Conservation (phyloP, 1,140 invertebrate genomes). For the Hetaerina americana region DNA sequence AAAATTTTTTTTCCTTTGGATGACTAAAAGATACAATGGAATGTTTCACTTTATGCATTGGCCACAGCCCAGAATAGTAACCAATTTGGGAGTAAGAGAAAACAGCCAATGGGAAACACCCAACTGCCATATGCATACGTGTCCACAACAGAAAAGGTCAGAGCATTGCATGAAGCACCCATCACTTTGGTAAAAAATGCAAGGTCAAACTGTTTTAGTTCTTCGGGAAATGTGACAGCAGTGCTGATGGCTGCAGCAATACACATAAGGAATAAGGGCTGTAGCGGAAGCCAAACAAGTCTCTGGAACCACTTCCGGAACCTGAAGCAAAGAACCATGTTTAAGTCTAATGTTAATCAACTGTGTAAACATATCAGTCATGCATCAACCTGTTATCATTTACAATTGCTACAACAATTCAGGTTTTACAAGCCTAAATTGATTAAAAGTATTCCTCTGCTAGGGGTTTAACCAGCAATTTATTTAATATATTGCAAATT, state of each 20-base stretch:
- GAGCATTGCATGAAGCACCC: slow-evolving; percentile 55
- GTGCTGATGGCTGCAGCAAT: slow-evolving; percentile 45
- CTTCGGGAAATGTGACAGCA: slow-evolving; percentile 43
- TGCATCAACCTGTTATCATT: no score
- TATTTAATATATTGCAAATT: no score
- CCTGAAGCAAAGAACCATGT: slow-evolving; percentile 27
- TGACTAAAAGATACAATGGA: background rate
- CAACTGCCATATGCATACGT: slow-evolving; percentile 59
- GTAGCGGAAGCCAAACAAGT: slow-evolving; percentile 45
- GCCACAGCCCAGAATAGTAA: slow-evolving; percentile 37
- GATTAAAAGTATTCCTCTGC: no score
- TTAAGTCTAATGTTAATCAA: no score
- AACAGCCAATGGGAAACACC: slow-evolving; percentile 41
- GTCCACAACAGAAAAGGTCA: slow-evolving; percentile 69
- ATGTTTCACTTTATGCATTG: background rate
- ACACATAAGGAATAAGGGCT: slow-evolving; percentile 51
- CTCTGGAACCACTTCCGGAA: slow-evolving; percentile 28
- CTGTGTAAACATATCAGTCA: no score
- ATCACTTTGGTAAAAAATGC: slow-evolving; percentile 32
- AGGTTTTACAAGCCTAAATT: no score
- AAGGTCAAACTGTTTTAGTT: slow-evolving; percentile 31
- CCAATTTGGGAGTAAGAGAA: slow-evolving; percentile 46
- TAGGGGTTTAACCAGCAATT: no score
- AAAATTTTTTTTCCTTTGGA: background rate
- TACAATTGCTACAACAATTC: no score